Percentiles rank a stretch among this genome's conserved stretches.
Conservation (phyloP, 2,888 invertebrate genomes). For the Gonocerus acuteangulatus region DNA sequence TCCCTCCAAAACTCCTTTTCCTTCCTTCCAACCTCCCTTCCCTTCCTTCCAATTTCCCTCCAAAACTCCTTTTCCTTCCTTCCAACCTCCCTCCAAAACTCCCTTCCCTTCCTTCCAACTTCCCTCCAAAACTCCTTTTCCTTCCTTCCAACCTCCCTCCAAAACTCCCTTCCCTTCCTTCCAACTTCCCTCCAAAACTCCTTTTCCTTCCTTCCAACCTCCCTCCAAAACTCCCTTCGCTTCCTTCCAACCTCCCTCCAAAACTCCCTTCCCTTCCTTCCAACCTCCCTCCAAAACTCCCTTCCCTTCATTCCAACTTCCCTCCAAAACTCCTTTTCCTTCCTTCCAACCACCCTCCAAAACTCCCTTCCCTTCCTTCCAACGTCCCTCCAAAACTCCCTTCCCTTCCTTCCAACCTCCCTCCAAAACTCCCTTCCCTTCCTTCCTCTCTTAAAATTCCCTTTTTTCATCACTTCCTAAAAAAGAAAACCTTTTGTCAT, state of each 20-base stretch:
- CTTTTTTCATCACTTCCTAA: too few relatives aligned
- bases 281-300: not conserved
- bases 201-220: not conserved
- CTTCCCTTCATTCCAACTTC: not conserved
- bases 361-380: not conserved
- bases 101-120: too few relatives aligned
- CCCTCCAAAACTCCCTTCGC: not conserved
- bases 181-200: too few relatives aligned
- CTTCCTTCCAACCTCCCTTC: too few relatives aligned
- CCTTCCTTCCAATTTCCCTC: too few relatives aligned
- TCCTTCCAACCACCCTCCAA: not conserved
- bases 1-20: too few relatives aligned
- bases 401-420: not conserved
- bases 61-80: too few relatives aligned
- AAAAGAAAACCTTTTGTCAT: too few relatives aligned
- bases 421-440: not conserved
- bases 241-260: not conserved
- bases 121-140: too few relatives aligned
- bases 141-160: too few relatives aligned
- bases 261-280: not conserved
- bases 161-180: too few relatives aligned
- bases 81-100: too few relatives aligned
- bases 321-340: not conserved
- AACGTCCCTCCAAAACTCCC: not conserved
- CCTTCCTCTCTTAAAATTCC: not conserved